These are phyloP conservation scores for Plemyria rubiginata DNA, from an alignment of 2,888 invertebrate genomes.

Conservation along the genomic window DNA sequence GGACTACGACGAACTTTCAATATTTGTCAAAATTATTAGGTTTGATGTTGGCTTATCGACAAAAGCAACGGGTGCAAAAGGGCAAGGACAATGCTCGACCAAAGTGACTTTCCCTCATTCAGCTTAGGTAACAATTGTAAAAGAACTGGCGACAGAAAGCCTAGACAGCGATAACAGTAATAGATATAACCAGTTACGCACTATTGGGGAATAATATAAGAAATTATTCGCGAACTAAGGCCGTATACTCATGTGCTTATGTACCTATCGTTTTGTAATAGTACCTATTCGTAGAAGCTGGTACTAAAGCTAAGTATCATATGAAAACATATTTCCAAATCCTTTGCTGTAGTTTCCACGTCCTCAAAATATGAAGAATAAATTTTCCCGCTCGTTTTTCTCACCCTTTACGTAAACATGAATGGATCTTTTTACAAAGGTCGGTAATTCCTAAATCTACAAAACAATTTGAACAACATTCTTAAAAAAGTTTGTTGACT, in stretches of 20 bases:
- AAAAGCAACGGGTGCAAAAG: not conserved
- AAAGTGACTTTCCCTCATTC: constrained; percentile 5
- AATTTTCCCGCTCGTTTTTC: no score
- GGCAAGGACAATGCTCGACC: not conserved
- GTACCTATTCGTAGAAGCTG: not conserved
- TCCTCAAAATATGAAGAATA: no score
- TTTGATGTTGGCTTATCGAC: not conserved
- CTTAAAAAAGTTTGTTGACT: not conserved
- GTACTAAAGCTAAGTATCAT: no score
- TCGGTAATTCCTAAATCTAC: not conserved
- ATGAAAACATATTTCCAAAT: no score
- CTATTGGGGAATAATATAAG: constrained; percentile 6
- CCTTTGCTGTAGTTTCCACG: no score
- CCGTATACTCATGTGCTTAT: not conserved
- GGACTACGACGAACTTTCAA: not conserved
- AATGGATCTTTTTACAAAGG: no score
- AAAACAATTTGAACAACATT: not conserved
- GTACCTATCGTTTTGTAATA: not conserved
- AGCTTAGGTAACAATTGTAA: constrained; percentile 7
- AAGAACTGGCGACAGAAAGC: constrained; percentile 13
- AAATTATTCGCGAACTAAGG: not conserved
- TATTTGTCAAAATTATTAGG: not conserved
- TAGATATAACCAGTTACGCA: constrained; percentile 2
- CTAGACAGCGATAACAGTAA: constrained; percentile 7
- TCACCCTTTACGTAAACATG: no score